Evolutionary conservation across 2,888 invertebrate species (phyloP).

Genomic region (Morpho achilles): DNA sequence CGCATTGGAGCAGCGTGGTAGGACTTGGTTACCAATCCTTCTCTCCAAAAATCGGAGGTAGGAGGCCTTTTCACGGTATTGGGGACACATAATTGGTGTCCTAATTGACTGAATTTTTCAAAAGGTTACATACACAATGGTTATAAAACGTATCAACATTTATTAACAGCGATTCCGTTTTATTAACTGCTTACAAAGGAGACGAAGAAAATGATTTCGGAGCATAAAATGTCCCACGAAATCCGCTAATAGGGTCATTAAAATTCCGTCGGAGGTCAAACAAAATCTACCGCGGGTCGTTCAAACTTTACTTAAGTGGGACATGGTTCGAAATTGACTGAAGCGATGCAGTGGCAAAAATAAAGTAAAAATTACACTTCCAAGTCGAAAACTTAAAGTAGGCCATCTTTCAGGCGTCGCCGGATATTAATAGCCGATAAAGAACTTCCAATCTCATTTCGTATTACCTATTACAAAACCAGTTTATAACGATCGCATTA

Average conservation of each 20-base stretch:
- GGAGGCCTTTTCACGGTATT: too few relatives aligned
- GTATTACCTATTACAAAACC: too few relatives aligned
- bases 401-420: slow-evolving; percentile 11
- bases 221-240: slow-evolving; percentile 15
- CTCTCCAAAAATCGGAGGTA: too few relatives aligned
- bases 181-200: slow-evolving; percentile 14
- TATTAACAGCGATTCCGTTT: not conserved
- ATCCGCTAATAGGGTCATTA: slow-evolving; percentile 22
- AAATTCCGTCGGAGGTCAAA: slow-evolving; percentile 28
- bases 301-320: slow-evolving; percentile 1
- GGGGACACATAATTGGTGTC: too few relatives aligned
- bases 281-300: slow-evolving; percentile 17
- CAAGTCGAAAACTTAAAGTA: slow-evolving; percentile 10
- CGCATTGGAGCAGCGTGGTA: too few relatives aligned
- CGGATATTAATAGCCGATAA: slow-evolving; percentile 13
- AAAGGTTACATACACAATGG: not conserved
- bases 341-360: slow-evolving; percentile 9
- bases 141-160: slow-evolving; percentile 5
- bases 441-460: not conserved
- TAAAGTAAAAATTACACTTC: slow-evolving; percentile 5
- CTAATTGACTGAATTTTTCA: too few relatives aligned
- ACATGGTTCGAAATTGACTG: slow-evolving; percentile 6
- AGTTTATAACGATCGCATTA: too few relatives aligned
- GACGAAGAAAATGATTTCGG: slow-evolving; percentile 11
- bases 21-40: too few relatives aligned